Evolutionary conservation across 2,888 invertebrate genomes (phyloP), one percentile per base, ranked within the genome.

Genomic region (Podotricha telesiphe): DNA sequence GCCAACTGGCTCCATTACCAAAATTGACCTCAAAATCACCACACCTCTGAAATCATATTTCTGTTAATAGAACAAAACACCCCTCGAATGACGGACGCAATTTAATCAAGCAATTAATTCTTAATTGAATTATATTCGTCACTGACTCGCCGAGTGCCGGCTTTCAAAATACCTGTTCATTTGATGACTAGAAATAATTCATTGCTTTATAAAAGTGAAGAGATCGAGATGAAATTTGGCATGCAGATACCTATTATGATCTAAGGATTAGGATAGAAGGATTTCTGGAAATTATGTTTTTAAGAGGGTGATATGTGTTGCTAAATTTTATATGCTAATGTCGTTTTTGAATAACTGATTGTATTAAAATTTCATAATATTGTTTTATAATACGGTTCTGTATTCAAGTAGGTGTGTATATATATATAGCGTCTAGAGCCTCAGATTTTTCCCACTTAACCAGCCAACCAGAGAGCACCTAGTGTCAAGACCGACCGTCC

Each of bases 51-150:
- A 89, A 90, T 88, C 86, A 89, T 90, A 88, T 89, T 90, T 86
- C 86, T 80, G 79, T 81, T 84, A 85, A 85, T 86, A 83, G 82
- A 86, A 89, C 87, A 87, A 88, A 84, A 85, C 82, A 79, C 84
- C 81, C 78, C 77, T 80, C 79, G 82, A 73, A 50, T 76, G 77
- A 78, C 79, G 80, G 85, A 82, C 85, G 82, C 86, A 86, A 89
- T 91, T 91, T 91, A 87, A 93, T 91, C 88, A 88, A 83, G 82
- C 91, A 91, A 91, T 92, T 92, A 90, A 87, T 83, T 85, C 84
- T 86, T 91, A 91, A 91, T 91, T 89, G 87, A 86, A 90, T 92
- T 88, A 91, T 86, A 88, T 85, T 87, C 87, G 85, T 91, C 91
- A 89, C 85, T 82, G 84, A 80, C 75, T 68, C 64, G 61, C 75